phyloP scores from a whole-genome alignment of 2,888 invertebrate genomes.

The Leucophenga montana region DNA sequence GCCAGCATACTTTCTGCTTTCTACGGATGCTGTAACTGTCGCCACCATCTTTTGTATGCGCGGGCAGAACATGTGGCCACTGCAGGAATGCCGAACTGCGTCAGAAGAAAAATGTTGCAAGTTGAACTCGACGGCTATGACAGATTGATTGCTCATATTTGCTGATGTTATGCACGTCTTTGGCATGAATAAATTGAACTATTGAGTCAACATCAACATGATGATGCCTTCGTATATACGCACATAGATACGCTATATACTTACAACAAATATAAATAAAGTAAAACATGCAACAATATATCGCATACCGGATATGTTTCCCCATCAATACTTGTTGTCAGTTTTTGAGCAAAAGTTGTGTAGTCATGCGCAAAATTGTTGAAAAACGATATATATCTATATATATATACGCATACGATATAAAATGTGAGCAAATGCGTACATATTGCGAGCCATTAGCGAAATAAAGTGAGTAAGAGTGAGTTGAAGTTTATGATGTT shows the following conservation, averaged over 20 bases:
- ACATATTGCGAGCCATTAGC: no score
- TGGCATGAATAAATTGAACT: conserved; percentile 55
- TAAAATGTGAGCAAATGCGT: no score
- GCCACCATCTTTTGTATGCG: neutral
- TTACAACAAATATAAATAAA: neutral
- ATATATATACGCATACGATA: no score
- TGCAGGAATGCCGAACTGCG: neutral
- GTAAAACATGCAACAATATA: neutral
- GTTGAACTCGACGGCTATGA: conserved; percentile 16
- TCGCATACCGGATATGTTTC: neutral
- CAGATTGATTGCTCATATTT: conserved; percentile 29
- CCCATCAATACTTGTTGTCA: neutral
- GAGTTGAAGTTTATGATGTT: no score
- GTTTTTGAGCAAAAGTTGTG: neutral
- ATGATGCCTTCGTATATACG: neutral
- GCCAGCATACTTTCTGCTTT: no score
- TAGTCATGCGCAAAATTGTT: conserved; percentile 8
- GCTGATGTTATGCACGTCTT: conserved; percentile 47
- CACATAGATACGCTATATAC: neutral
- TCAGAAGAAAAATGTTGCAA: conserved; percentile 20
- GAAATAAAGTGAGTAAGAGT: no score
- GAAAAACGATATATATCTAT: neutral
- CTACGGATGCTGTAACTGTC: neutral
- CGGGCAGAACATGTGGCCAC: neutral
- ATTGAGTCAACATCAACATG: conserved; percentile 19